Evolutionary conservation across 2,113 vertebrate species (phyloP).

Genomic region (Naja naja): DNA sequence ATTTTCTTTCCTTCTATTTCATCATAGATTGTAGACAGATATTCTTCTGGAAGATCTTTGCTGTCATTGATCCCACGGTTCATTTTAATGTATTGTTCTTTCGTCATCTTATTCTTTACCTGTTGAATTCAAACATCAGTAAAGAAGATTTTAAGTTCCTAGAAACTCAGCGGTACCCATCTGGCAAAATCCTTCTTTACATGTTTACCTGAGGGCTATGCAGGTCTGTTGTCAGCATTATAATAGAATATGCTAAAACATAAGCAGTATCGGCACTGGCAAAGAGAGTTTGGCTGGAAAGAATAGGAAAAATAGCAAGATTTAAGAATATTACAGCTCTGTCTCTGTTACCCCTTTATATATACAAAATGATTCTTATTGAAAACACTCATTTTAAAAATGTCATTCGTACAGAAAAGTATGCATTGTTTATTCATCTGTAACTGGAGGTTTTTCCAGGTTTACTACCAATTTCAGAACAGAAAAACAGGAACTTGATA

Average conservation of each 20-base stretch:
- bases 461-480: not conserved
- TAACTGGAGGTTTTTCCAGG: not conserved
- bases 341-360: not conserved
- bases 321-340: not conserved
- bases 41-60: conserved; percentile 95
- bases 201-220: conserved; percentile 92
- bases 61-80: conserved; percentile 97
- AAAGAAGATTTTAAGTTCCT: conserved; percentile 12
- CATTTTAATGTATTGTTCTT: conserved; percentile 99
- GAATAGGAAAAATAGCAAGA: conserved; percentile 39
- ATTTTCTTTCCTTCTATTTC: conserved; percentile 98
- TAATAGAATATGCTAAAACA: conserved; percentile 96
- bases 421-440: not conserved
- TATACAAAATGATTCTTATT: not conserved
- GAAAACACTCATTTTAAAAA: not conserved
- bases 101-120: conserved; percentile 99
- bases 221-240: conserved; percentile 97
- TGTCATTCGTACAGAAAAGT: not conserved
- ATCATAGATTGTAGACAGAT: conserved; percentile 92
- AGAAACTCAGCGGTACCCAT: not conserved
- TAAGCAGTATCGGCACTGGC: conserved; percentile 98
- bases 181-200: not conserved
- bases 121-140: conserved; percentile 54
- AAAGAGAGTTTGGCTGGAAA: conserved; percentile 89
- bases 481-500: not conserved